Evolutionary conservation across 1,140 invertebrate genomes (phyloP), one percentile per base, ranked within the genome.

Genomic region (Brachionus rotundiformis): DNA sequence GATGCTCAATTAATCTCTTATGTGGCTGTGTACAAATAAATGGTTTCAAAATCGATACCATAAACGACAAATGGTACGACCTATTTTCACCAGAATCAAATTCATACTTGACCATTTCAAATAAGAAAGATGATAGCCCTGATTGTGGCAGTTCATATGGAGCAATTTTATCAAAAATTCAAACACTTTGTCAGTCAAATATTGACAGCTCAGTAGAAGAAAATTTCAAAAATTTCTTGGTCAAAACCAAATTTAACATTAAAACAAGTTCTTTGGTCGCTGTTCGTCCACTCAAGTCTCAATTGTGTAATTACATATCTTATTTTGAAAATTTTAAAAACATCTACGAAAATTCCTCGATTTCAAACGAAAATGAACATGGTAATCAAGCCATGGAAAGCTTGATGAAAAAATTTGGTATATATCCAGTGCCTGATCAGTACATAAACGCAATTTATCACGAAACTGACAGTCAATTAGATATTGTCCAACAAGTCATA

Each of bases 71-170:
- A 54, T 79, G 76, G 44, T 6, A 23, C 27, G 47, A 79, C 13
- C 6, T 79, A 11, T 79, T 59, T 79, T 79, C 76, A 27, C 76
- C 76, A 13, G 76, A 79, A 41, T 59, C 47, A 4, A 79, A 79
- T 41, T 54, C 76, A 1, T 41, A 59, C 27, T 13, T 79, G 1
- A 23, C 44, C n/a, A 41, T 79, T 27, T 3, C 25, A 25, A 73
- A 73, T 25, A 41, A 73, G 11, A n/a, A 73, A 27, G 25, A 73
- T 1, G 16, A 19, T 19, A 36, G 10, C 36, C 10, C 29, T 7
- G 19, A 44, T 25, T 44, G 41, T 25, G 25, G 25, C 16, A 1
- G 41, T 23, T 4, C 19, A 27, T 63, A 31, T 11, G 13, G 16
- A 36, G 4, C 36, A 13, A 44, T 73, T 44, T 31, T 73, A 23